These are phyloP conservation scores for Notamacropus eugenii DNA, from an alignment of 2,797 vertebrate genomes.

Conservation along the genomic window DNA sequence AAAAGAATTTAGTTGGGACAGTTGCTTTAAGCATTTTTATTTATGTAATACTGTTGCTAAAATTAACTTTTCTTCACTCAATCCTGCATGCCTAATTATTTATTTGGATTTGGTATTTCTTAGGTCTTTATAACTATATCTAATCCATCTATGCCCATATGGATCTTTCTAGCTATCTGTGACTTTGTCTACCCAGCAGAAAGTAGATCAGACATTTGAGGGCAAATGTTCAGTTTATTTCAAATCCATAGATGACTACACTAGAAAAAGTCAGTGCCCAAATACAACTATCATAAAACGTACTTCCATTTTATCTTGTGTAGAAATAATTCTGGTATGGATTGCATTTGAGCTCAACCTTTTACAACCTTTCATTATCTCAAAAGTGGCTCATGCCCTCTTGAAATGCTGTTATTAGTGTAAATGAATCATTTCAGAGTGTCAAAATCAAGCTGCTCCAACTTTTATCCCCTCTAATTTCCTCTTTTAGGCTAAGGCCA, in stretches of 20 bases:
- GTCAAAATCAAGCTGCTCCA: not conserved
- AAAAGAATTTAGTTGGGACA: slow-evolving; percentile 31
- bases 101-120: slow-evolving; percentile 3
- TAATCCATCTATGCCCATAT: not conserved
- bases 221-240: not conserved
- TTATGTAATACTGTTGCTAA: not conserved
- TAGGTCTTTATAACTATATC: slow-evolving; percentile 27
- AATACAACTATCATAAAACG: not conserved
- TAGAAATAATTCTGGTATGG: not conserved
- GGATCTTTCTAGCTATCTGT: not conserved
- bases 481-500: not conserved
- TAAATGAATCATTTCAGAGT: not conserved
- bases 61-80: not conserved
- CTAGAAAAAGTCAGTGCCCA: not conserved
- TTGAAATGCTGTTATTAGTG: not conserved
- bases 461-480: not conserved
- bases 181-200: not conserved
- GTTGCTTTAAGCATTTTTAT: not conserved
- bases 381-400: not conserved
- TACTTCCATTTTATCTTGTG: not conserved
- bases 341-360: not conserved
- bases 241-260: not conserved
- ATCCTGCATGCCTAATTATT: slow-evolving; percentile 1
- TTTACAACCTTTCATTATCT: not conserved
- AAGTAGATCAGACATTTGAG: not conserved